Base-by-base conservation (phyloP, 1,140 invertebrate species). In the Meloidogyne floridensis region DNA sequence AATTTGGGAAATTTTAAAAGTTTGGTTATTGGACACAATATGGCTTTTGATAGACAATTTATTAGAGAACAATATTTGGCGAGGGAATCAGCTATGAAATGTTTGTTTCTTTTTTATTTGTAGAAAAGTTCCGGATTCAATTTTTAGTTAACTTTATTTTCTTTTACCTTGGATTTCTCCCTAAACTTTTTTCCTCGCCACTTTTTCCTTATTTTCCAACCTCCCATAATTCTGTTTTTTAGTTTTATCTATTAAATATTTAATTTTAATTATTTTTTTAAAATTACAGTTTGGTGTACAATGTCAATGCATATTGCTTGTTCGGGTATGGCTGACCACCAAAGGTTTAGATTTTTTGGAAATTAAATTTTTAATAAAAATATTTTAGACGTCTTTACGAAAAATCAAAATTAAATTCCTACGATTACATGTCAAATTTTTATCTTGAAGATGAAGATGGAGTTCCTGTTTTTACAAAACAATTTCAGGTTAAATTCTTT, bases 301-400 rank as follows among this genome's bases (percentile, higher is more conserved):
- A 97, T 99, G 96, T 97, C 97, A 8, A 91, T 99, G 90, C 96
- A 98, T 90, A 93, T 98, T 79, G 95, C 94, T 82, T 92, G 97
- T 0, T 96, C 95, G 90, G 98, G 98, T 3, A 93, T 98, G 74
- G 98, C 95, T 4, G 96, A 95, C 91, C 95, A 95, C 89, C 97
- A 98, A 91, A 92, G 95, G 83, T 91, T 80, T 32, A 15, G 8
- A 13, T 32, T 32, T 32, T n/a, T 32, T 32, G 32, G 1, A 32
- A 32, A n/a, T n/a, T 18, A n/a, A n/a, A 6, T 65, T n/a, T n/a
- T n/a, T n/a, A n/a, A 32, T 1, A 32, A 32, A 65, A 15, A 15
- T 65, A n/a, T n/a, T 65, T 7, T 65, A 65, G 59, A 65, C 15
- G 15, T 13, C 59, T 65, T 18, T 65, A 65, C n/a, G 59, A 65